Evolutionary conservation across 2,113 vertebrate genomes (phyloP), one percentile per base, ranked within the genome.

Genomic region (Sardina pilchardus): DNA sequence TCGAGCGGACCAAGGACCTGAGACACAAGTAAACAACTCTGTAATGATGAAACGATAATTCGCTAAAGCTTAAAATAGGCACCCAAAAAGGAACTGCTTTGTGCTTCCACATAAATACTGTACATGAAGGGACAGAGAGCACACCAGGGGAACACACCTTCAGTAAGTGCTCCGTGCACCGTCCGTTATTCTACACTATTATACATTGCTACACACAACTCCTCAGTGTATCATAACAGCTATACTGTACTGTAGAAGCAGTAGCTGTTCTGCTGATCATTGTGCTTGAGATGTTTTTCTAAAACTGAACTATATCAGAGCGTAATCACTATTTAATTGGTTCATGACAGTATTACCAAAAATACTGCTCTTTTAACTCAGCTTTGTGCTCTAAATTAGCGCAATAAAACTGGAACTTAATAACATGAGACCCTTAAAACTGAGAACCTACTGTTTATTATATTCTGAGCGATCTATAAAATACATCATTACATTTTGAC

Each of bases 1-100:
- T 85, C 56, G 83, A 16, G 42, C 50, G 81, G 48, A 86, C 81
- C 71, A 78, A 78, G 83, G 86, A 67, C 45, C 24, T 43, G 78
- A 88, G 63, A 47, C 42, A 85, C 42, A 84, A 56, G 86, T 83
- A 90, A 88, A 87, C 82, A 87, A 82, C 59, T 86, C 80, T 30
- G 85, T 78, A 88, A 67, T 44, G 86, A 39, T 56, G 48, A 50
- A 86, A 85, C 43, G 78, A 75, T 81, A 56, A 39, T 36, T 36
- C 71, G 16, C 30, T 36, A 14, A 78, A 78, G 34, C 71, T 36
- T 78, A 78, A 78, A 78, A 78, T 12, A 78, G 71, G 71, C 30
- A 78, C 26, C 26, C 12, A 17, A 30, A 30, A 9, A 78, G 71
- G 10, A 36, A 17, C 59, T 26, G 24, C 24, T 19, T 24, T n/a